Conservation (phyloP, 2,888 invertebrate species). For the Drosophila paranaensis region DNA sequence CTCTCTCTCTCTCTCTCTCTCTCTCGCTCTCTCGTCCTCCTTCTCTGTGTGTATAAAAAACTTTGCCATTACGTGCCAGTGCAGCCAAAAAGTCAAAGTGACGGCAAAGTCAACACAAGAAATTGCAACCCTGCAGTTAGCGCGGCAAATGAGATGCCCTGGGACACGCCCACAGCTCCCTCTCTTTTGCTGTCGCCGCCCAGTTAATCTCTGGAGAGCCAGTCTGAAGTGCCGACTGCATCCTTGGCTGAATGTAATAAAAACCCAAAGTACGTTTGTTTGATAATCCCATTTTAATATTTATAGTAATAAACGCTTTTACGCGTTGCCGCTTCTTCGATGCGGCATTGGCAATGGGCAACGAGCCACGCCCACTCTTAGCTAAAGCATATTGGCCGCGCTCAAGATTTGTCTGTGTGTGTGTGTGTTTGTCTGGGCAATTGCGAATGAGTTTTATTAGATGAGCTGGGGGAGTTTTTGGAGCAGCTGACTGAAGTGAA, state of each 20-base stretch:
- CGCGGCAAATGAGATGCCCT: conserved; percentile 42
- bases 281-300: conserved; percentile 78
- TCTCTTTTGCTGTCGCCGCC: neutral
- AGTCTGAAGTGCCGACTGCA: conserved; percentile 44
- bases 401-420: conserved; percentile 18
- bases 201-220: conserved; percentile 34
- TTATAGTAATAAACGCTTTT: conserved; percentile 77
- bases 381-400: conserved; percentile 45
- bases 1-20: conserved; percentile 22
- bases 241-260: conserved; percentile 65
- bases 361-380: conserved; percentile 24
- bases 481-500: neutral
- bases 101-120: conserved; percentile 70
- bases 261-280: conserved; percentile 74
- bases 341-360: conserved; percentile 10
- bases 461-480: conserved; percentile 36
- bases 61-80: conserved; percentile 64
- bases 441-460: conserved; percentile 43
- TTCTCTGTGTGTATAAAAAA: conserved; percentile 25
- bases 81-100: conserved; percentile 66
- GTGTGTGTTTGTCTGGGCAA: conserved; percentile 25
- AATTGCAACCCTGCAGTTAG: conserved; percentile 67
- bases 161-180: neutral
- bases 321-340: conserved; percentile 63
- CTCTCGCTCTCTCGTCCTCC: conserved; percentile 29